Evolutionary conservation across 2,113 vertebrate species (phyloP).

Genomic region (Dipodomys ordii): DNA sequence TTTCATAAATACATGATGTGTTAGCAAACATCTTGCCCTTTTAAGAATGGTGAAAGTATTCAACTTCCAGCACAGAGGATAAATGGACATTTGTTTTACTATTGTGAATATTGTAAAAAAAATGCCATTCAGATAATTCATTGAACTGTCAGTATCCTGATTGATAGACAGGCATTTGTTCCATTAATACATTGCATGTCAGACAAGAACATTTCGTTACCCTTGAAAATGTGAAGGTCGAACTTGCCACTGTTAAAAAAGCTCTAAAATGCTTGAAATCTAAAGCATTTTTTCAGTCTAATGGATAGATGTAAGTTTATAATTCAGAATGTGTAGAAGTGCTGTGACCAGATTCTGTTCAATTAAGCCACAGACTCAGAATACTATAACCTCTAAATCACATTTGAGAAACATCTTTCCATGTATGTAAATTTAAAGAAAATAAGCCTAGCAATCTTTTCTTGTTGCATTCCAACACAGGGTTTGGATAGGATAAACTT

Average conservation of each 20-base stretch:
- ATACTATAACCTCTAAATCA: conserved; percentile 29
- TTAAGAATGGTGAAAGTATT: conserved; percentile 78
- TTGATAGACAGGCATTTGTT: conserved; percentile 75
- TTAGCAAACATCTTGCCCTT: conserved; percentile 83
- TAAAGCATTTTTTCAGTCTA: conserved; percentile 64
- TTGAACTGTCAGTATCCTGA: conserved; percentile 71
- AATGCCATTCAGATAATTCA: conserved; percentile 76
- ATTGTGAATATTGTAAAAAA: conserved; percentile 74
- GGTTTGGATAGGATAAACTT: conserved; percentile 40
- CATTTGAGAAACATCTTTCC: conserved; percentile 32
- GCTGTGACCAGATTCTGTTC: conserved; percentile 38
- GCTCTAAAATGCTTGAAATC: conserved; percentile 57
- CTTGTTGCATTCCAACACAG: conserved; percentile 30
- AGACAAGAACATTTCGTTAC: conserved; percentile 64
- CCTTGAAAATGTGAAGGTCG: conserved; percentile 49
- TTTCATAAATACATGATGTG: conserved; percentile 82
- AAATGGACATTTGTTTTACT: conserved; percentile 82
- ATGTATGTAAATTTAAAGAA: conserved; percentile 28
- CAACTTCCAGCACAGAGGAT: conserved; percentile 79
- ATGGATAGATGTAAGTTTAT: conserved; percentile 61
- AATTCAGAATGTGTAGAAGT: conserved; percentile 16
- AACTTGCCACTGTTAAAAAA: conserved; percentile 58
- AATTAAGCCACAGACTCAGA: conserved; percentile 49
- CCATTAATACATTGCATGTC: conserved; percentile 76
- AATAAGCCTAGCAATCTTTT: conserved; percentile 42